Conservation (phyloP, 2,797 vertebrate species). For the Okamejei kenojei region DNA sequence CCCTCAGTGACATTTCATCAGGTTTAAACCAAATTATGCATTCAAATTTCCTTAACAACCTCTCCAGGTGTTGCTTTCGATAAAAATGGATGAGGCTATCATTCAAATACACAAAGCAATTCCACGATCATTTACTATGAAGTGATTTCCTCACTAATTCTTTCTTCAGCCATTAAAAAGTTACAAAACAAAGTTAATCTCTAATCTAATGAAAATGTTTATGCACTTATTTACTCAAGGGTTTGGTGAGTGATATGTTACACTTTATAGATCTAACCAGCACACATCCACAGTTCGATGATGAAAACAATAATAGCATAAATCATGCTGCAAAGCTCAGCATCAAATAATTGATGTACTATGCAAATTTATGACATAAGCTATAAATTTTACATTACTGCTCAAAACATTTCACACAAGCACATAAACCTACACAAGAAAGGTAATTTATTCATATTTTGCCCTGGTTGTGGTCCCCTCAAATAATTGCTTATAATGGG, state of each 20-base stretch:
- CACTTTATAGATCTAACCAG: neutral
- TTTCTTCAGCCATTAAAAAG: constrained; percentile 13
- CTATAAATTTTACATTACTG: constrained; percentile 9
- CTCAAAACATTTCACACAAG: neutral
- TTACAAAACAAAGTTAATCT: constrained; percentile 3
- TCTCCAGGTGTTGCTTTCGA: constrained; percentile 66
- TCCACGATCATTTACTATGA: constrained; percentile 31
- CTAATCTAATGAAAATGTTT: neutral
- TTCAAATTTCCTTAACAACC: constrained; percentile 32
- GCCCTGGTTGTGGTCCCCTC: neutral
- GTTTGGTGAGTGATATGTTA: neutral
- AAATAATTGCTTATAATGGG: neutral
- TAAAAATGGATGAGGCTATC: constrained; percentile 77
- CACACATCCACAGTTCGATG: neutral
- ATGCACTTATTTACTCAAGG: constrained; percentile 13
- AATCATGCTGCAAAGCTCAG: constrained; percentile 5
- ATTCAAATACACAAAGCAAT: constrained; percentile 58
- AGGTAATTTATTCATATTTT: constrained; percentile 6
- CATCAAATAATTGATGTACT: neutral
- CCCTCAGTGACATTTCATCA: constrained; percentile 21
- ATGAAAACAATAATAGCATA: constrained; percentile 31
- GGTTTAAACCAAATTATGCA: constrained; percentile 37
- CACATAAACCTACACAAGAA: neutral
- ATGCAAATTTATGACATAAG: neutral
- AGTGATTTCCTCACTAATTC: constrained; percentile 18